Evolutionary conservation across 2,888 invertebrate genomes (phyloP).

Genomic region (Oxystoma pomonae): DNA sequence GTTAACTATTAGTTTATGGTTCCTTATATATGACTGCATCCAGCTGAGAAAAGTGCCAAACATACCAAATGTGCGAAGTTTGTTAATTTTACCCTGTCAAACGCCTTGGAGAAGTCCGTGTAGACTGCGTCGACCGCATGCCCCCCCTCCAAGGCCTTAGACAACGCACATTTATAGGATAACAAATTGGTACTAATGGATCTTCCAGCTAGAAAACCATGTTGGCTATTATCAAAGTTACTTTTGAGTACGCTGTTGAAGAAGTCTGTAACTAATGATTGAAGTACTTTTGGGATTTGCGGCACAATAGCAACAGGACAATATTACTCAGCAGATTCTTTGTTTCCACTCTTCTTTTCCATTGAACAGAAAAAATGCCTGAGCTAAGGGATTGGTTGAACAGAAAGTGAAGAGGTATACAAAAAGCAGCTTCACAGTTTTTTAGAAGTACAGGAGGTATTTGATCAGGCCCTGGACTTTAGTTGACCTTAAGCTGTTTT

Average conservation of each 20-base stretch:
- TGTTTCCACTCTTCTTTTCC: background rate
- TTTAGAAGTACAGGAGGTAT: background rate
- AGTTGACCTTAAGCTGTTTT: background rate
- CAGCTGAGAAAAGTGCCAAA: too few relatives aligned
- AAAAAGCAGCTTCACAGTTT: background rate
- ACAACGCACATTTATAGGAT: background rate
- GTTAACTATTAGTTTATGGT: too few relatives aligned
- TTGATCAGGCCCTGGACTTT: background rate
- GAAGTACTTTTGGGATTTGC: background rate
- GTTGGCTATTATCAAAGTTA: background rate
- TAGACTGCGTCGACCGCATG: background rate
- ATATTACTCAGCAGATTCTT: background rate
- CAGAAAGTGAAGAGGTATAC: background rate
- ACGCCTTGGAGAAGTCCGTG: background rate
- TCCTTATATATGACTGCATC: too few relatives aligned
- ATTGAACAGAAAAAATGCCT: background rate
- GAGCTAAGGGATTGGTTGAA: background rate
- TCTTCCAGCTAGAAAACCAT: background rate
- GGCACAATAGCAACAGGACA: background rate
- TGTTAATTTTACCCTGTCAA: background rate
- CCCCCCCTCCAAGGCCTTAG: background rate
- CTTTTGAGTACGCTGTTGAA: background rate
- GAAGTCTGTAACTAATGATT: background rate
- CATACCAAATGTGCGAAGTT: too few relatives aligned
- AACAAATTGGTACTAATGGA: background rate